Base-by-base conservation (phyloP, 2,888 invertebrate genomes). In the Aspidapion aeneum region DNA sequence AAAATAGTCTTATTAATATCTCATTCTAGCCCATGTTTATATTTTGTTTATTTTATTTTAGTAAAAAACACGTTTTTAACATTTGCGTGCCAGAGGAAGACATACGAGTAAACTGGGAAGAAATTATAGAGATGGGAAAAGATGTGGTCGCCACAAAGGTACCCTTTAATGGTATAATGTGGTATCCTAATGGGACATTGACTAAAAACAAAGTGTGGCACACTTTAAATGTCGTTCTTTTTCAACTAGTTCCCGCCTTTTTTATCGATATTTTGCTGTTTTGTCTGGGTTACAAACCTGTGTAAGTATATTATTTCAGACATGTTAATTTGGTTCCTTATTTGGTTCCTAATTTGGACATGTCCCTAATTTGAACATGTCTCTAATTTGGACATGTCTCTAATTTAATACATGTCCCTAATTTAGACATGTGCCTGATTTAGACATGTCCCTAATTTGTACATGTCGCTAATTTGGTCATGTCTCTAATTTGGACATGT, bases 231-330 rank as follows among this genome's bases (percentile, higher is more conserved):
- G 86, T 92, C 66, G 78, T 95, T 61, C 82, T 96, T 60, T 94
- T 94, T 80, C 98, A 98, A 80, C 88, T 93, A 83, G 80, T 96
- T 58, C 98, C 98, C 0, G 98, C 98, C 0, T 82, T 95, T 60
- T 78, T 96, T 58, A 84, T 94, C 22, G 98, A 98, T 76, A 79
- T 86, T 0, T 78, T 94, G 0, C 85, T 93, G 50, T 86, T 88
- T 73, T 81, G 94, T 52, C 81, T 93, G 0, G 95, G 97, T 50
- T 88, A 94, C 75, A 93, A 94, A 74, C 94, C 96, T 64, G 84
- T 93, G 93, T 93, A 81, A 87, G 91, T 71, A 63, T n/a, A 60
- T 21, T 16, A 1, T 57, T 61, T 48, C 49, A 12, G n/a, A n/a
- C n/a, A n/a, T n/a, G n/a, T n/a, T n/a, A n/a, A n/a, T n/a, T n/a